Conservation (phyloP, 1,140 invertebrate species). For the Drosophila fuyamai region DNA sequence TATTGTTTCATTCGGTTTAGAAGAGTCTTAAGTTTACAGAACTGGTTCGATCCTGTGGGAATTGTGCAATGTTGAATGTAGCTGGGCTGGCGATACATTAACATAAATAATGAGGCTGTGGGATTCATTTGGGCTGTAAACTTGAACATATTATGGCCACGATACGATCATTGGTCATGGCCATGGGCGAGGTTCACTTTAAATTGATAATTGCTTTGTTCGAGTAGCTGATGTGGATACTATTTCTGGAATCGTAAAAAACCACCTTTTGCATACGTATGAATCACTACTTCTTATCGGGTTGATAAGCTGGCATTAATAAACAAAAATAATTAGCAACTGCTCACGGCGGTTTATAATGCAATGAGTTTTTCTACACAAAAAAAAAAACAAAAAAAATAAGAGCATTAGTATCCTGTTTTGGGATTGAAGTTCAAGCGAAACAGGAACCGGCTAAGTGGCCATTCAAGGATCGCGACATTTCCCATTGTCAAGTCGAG, state of each 20-base stretch:
- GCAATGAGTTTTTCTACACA: slow-evolving; percentile 1
- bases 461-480: slow-evolving; percentile 60
- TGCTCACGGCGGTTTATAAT: slow-evolving; percentile 16
- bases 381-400: slow-evolving; percentile 13
- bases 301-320: slow-evolving; percentile 22
- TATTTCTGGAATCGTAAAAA: slow-evolving; percentile 28
- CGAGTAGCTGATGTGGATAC: background rate
- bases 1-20: slow-evolving; percentile 1
- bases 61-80: slow-evolving; percentile 14
- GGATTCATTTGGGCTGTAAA: slow-evolving; percentile 24
- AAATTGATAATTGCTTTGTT: slow-evolving; percentile 22
- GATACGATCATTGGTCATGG: slow-evolving; percentile 39
- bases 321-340: slow-evolving; percentile 25
- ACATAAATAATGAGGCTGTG: slow-evolving; percentile 36
- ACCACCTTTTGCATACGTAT: slow-evolving; percentile 9
- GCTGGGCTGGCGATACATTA: slow-evolving; percentile 16
- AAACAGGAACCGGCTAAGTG: slow-evolving; percentile 64
- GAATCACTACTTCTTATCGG: slow-evolving; percentile 29
- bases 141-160: slow-evolving; percentile 25
- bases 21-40: background rate
- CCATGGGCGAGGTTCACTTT: slow-evolving; percentile 21
- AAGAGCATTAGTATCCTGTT: slow-evolving; percentile 36
- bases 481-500: slow-evolving; percentile 38
- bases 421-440: slow-evolving; percentile 42
- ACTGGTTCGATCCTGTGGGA: slow-evolving; percentile 41